A percentile compares a stretch with the other conserved stretches of the same genome.
phyloP scores from a whole-genome alignment of 2,113 vertebrate genomes.

The Arizona elegans region DNA sequence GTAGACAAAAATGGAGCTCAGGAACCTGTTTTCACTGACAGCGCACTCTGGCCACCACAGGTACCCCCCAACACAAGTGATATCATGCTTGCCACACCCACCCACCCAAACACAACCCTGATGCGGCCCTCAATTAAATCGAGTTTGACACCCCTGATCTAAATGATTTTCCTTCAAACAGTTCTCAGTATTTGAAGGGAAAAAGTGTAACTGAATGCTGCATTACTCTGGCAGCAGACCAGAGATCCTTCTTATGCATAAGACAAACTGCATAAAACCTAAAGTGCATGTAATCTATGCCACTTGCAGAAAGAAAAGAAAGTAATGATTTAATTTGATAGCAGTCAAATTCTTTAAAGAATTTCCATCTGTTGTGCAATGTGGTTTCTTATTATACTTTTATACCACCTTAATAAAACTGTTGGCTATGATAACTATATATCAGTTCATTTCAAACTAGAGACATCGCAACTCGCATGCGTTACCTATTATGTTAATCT shows the following conservation, averaged over 20 bases:
- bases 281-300: not conserved
- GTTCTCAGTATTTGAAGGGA: not conserved
- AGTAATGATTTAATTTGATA: not conserved
- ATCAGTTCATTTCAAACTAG: not conserved
- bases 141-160: too few species aligned
- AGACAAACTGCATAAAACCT: not conserved
- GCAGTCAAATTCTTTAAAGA: not conserved
- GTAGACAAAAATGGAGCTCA: too few species aligned
- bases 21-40: too few species aligned
- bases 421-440: not conserved
- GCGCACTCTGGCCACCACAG: too few species aligned
- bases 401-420: not conserved
- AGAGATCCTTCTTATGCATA: not conserved
- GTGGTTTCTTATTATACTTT: not conserved
- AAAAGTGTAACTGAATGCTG: not conserved
- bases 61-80: too few species aligned
- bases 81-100: too few species aligned
- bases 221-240: not conserved
- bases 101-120: too few species aligned
- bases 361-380: not conserved
- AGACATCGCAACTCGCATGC: not conserved
- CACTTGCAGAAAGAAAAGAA: not conserved
- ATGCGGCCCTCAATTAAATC: too few species aligned
- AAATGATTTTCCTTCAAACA: conserved; percentile 2
- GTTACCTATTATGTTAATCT: not conserved